phyloP scores from a whole-genome alignment of 2,797 vertebrate genomes.

The Ctenosaura bakeri region DNA sequence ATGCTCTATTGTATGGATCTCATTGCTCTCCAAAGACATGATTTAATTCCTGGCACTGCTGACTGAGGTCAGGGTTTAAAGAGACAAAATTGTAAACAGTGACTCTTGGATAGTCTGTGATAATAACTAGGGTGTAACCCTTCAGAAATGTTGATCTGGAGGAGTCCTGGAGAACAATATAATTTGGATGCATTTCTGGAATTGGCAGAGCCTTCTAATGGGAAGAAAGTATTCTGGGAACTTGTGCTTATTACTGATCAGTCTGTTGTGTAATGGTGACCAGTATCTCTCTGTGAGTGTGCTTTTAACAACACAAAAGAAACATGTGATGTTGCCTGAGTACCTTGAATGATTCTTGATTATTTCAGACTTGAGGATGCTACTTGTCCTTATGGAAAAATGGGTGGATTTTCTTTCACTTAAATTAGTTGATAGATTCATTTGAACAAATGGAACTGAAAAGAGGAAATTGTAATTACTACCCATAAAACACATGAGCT shows the following conservation, averaged over 20 bases:
- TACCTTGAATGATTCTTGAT: background rate
- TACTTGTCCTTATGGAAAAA: background rate
- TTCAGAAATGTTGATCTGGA: conserved; percentile 65
- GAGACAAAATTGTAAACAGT: conserved; percentile 65
- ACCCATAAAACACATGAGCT: background rate
- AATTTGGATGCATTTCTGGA: conserved; percentile 59
- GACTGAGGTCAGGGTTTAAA: conserved; percentile 55
- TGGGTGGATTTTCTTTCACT: background rate
- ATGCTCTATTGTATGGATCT: conserved; percentile 52
- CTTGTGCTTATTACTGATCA: conserved; percentile 52
- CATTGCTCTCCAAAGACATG: conserved; percentile 53
- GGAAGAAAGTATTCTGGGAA: conserved; percentile 39
- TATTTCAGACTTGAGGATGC: background rate
- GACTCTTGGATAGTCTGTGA: conserved; percentile 63
- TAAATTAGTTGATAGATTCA: background rate
- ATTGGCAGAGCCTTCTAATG: conserved; percentile 56
- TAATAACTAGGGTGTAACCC: conserved; percentile 69
- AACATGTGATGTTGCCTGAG: conserved; percentile 46
- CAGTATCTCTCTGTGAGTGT: conserved; percentile 59
- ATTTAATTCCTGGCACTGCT: conserved; percentile 66
- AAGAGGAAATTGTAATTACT: background rate
- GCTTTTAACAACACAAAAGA: conserved; percentile 57
- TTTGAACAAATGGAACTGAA: background rate
- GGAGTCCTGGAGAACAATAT: conserved; percentile 39
- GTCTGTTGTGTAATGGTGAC: conserved; percentile 67